Evolutionary conservation across 35 echinoderm and acorn worm species (phyloP).

Genomic region (Lytechinus pictus): DNA sequence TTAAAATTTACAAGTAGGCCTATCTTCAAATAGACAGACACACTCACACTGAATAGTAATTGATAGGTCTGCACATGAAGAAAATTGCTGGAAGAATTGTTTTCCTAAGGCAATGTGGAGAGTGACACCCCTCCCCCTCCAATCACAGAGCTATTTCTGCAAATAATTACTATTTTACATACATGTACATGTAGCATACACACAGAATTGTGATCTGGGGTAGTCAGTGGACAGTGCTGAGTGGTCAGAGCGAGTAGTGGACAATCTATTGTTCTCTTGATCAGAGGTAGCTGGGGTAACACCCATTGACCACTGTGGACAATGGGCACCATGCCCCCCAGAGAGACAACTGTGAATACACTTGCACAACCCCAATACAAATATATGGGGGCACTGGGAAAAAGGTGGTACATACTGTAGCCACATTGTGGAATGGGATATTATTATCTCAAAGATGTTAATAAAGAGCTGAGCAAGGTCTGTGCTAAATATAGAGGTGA

Average conservation of each 20-base stretch:
- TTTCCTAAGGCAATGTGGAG: no score
- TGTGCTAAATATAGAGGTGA: background rate
- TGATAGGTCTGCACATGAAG: no score
- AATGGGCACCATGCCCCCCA: background rate
- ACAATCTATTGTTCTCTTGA: background rate
- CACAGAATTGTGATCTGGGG: background rate
- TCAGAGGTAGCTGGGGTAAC: conserved; percentile 43
- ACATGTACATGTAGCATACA: no score
- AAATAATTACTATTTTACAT: no score
- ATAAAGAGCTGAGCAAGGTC: background rate
- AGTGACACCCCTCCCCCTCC: no score
- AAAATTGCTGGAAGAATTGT: no score
- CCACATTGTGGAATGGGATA: background rate
- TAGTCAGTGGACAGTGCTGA: background rate
- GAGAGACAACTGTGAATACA: background rate
- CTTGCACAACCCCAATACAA: conserved; percentile 1
- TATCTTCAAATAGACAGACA: background rate
- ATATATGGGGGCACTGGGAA: background rate
- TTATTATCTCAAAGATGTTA: background rate
- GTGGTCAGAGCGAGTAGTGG: background rate
- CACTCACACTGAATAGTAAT: no score
- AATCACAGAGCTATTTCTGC: no score
- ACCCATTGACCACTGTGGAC: conserved; percentile 9
- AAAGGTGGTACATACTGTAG: background rate
- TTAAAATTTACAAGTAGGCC: background rate